These are phyloP conservation scores for Mohoua ochrocephala DNA, from an alignment of 2,113 vertebrate species.

Conservation along the genomic window DNA sequence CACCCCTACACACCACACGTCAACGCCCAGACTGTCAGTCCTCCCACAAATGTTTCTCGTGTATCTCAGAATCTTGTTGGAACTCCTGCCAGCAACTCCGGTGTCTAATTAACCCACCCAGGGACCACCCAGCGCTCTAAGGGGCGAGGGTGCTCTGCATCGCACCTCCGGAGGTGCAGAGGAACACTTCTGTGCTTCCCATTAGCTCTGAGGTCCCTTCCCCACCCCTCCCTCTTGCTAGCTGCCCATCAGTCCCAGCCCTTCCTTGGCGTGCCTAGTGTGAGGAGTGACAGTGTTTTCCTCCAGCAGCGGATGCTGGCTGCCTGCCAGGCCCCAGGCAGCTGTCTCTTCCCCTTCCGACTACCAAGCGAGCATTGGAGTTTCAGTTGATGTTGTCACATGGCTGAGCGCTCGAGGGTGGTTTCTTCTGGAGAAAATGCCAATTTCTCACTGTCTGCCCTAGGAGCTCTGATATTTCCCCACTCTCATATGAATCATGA, in stretches of 20 bases:
- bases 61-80: neutral
- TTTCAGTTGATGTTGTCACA: conserved; percentile 13
- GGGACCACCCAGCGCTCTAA: fast-evolving
- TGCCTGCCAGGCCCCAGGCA: neutral
- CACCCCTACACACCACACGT: neutral
- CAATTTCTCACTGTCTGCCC: conserved; percentile 7
- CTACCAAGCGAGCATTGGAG: neutral
- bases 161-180: neutral
- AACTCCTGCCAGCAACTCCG: neutral
- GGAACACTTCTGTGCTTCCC: neutral
- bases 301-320: neutral
- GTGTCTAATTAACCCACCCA: neutral
- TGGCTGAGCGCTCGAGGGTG: neutral
- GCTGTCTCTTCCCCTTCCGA: neutral
- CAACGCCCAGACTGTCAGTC: neutral
- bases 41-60: neutral
- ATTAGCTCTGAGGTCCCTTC: neutral
- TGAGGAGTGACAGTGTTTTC: neutral
- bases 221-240: neutral
- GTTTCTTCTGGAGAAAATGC: conserved; percentile 28
- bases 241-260: neutral
- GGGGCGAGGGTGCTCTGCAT: neutral
- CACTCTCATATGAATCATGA: conserved; percentile 33
- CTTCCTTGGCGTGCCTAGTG: neutral
- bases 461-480: conserved; percentile 14